Evolutionary conservation across 2,113 vertebrate genomes (phyloP).

Genomic region (Alouatta palliata): DNA sequence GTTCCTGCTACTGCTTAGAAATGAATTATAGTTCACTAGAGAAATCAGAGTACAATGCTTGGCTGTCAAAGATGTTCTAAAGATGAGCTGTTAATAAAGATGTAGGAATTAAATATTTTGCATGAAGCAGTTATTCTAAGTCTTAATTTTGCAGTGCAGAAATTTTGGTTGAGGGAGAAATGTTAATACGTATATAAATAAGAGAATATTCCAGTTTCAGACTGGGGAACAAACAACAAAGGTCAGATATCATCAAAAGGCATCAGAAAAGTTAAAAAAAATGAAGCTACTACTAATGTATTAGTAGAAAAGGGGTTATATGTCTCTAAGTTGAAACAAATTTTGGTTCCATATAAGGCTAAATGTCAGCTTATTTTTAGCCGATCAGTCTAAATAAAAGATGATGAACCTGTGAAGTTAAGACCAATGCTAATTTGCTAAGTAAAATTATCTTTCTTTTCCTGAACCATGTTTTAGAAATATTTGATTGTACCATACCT

Average conservation of each 20-base stretch:
- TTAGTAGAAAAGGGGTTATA: neutral
- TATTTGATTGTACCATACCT: neutral
- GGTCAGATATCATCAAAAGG: neutral
- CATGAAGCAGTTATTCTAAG: neutral
- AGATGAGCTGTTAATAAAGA: neutral
- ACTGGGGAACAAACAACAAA: neutral
- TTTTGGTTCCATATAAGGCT: neutral
- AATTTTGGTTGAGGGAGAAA: neutral
- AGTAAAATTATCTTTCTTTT: neutral
- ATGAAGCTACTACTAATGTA: neutral
- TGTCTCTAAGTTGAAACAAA: neutral
- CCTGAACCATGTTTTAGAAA: neutral
- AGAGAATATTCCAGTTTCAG: neutral
- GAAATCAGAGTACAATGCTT: neutral
- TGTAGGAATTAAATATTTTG: neutral
- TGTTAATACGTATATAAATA: neutral
- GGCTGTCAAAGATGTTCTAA: neutral
- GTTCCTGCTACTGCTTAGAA: neutral
- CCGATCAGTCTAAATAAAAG: neutral
- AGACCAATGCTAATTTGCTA: neutral
- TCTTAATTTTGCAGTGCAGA: neutral
- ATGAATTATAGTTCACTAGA: neutral
- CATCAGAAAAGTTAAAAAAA: neutral
- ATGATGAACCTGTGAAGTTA: neutral
- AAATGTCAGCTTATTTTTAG: neutral